A percentile compares a stretch with the other conserved stretches of the same genome.
Conservation (phyloP, 2,113 vertebrate genomes). For the Lipophrys pholis region DNA sequence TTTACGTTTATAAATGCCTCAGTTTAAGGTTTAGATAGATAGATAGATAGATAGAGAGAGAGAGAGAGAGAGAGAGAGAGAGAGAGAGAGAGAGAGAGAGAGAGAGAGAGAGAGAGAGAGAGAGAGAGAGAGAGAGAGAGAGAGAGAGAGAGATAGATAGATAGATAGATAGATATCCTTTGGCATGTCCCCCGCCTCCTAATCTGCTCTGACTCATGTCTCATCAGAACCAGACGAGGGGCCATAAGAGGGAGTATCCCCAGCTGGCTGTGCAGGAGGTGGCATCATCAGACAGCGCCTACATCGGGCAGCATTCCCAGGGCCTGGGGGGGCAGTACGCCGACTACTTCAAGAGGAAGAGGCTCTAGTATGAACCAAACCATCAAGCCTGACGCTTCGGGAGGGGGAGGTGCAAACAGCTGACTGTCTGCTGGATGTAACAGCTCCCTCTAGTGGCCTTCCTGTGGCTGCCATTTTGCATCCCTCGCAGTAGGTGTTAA, state of each 20-base stretch:
- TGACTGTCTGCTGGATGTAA: slow-evolving; percentile 40
- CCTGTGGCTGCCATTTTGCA: slow-evolving; percentile 69
- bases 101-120: too few relatives aligned
- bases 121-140: too few relatives aligned
- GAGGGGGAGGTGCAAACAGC: slow-evolving; percentile 30
- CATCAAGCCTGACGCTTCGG: slow-evolving; percentile 51
- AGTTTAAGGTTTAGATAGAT: background rate
- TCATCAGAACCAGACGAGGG: slow-evolving; percentile 83
- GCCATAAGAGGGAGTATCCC: slow-evolving; percentile 92
- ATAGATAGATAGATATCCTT: too few relatives aligned
- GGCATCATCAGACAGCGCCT: slow-evolving; percentile 79
- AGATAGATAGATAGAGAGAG: too few relatives aligned
- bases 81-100: too few relatives aligned
- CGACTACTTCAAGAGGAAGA: slow-evolving; percentile 96
- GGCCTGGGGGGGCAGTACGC: slow-evolving; percentile 86
- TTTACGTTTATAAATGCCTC: background rate
- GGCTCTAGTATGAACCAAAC: slow-evolving; percentile 83
- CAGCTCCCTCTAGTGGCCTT: slow-evolving; percentile 76
- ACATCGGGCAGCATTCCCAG: slow-evolving; percentile 86
- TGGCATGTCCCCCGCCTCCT: too few relatives aligned
- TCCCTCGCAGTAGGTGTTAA: slow-evolving; percentile 54
- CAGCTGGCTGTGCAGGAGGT: slow-evolving; percentile 87
- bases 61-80: too few relatives aligned
- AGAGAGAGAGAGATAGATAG: too few relatives aligned
- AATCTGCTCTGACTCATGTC: slow-evolving; percentile 39